Evolutionary conservation across 2,797 vertebrate genomes (phyloP).

Genomic region (Mormyrus proboscirostris): DNA sequence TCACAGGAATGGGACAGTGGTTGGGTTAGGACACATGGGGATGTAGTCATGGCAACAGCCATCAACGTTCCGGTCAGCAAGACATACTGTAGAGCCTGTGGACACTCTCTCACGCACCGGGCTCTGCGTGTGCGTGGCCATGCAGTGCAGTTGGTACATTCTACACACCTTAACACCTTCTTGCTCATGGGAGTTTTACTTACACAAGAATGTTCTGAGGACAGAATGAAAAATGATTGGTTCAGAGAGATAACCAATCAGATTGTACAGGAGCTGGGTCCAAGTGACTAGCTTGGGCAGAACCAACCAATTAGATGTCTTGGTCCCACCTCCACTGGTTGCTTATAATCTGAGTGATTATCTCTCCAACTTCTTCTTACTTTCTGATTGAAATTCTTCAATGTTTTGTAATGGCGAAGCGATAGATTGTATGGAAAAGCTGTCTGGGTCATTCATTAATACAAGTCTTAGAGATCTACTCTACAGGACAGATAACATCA

Average conservation of each 20-base stretch:
- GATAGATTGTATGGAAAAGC: background rate
- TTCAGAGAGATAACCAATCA: background rate
- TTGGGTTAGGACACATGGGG: background rate
- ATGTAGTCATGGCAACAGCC: background rate
- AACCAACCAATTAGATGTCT: background rate
- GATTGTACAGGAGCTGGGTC: background rate
- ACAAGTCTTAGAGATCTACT: background rate
- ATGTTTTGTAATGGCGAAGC: background rate
- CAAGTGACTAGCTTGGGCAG: background rate
- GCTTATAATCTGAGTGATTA: background rate
- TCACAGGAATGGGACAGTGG: background rate
- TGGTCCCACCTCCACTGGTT: background rate
- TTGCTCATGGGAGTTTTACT: background rate
- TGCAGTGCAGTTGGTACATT: background rate
- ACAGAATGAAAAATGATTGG: background rate
- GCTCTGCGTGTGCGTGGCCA: background rate
- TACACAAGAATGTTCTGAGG: background rate
- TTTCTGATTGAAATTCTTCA: background rate
- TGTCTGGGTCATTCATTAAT: background rate
- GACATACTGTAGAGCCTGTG: background rate
- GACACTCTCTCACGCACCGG: background rate
- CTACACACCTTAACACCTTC: background rate
- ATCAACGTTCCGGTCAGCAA: background rate
- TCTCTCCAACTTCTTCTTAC: background rate
- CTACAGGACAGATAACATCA: background rate